These are phyloP conservation scores for Dryocosmus kuriphilus DNA, from an alignment of 2,888 invertebrate species.

Conservation along the genomic window DNA sequence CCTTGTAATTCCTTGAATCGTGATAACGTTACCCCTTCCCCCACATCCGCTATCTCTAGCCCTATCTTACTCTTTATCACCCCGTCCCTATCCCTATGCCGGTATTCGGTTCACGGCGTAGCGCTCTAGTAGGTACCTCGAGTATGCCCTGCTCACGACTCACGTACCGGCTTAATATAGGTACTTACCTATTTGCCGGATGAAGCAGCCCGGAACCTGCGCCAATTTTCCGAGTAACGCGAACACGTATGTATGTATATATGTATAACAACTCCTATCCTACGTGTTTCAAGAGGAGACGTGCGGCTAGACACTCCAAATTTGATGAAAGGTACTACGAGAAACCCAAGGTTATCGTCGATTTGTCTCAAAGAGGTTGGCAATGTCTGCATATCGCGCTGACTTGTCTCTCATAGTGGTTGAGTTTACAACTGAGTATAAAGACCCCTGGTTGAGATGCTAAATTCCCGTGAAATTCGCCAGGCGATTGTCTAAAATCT, in stretches of 20 bases:
- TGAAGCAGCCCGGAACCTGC: constrained; percentile 20
- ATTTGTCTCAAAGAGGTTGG: constrained; percentile 35
- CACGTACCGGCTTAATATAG: constrained; percentile 38
- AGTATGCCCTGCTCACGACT: constrained; percentile 23
- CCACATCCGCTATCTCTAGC: constrained; percentile 27
- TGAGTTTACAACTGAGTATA: constrained; percentile 14
- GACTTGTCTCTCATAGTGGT: constrained; percentile 21
- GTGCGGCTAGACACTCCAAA: constrained; percentile 15
- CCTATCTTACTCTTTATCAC: constrained; percentile 34
- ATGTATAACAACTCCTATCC: constrained; percentile 25
- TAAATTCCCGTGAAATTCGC: constrained; percentile 20
- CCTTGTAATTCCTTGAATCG: constrained; percentile 61
- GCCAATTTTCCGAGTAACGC: constrained; percentile 44
- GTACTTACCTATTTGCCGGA: constrained; percentile 49
- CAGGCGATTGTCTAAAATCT: constrained; percentile 4
- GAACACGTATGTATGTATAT: constrained; percentile 4
- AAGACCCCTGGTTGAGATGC: constrained; percentile 20
- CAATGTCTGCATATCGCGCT: constrained; percentile 31
- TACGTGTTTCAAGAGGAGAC: constrained; percentile 33
- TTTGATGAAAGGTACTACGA: constrained; percentile 35
- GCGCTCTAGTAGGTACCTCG: constrained; percentile 29
- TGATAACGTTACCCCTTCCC: constrained; percentile 31
- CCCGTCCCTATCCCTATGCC: background rate
- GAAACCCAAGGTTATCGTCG: constrained; percentile 25
- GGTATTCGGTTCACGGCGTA: constrained; percentile 27